Conservation (phyloP, 2,797 vertebrate species). For the Vireo griseus region DNA sequence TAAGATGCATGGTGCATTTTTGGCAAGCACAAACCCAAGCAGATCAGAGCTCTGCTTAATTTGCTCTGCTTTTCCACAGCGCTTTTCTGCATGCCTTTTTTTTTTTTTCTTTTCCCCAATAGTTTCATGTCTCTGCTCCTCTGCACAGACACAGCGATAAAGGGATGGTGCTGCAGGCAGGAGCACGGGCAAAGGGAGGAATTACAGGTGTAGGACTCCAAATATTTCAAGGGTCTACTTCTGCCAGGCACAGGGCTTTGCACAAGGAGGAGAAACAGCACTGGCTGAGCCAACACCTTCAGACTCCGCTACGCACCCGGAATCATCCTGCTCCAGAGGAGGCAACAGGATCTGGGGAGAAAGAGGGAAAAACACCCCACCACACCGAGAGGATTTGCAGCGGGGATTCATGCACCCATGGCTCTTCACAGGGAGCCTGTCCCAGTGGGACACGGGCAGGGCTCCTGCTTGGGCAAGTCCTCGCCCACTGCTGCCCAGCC, state of each 20-base stretch:
- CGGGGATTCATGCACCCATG: background rate
- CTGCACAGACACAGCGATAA: background rate
- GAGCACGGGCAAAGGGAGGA: background rate
- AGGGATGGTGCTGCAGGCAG: slow-evolving; percentile 49
- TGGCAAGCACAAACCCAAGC: slow-evolving; percentile 70
- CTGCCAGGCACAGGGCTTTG: slow-evolving; percentile 43
- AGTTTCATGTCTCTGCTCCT: slow-evolving; percentile 37
- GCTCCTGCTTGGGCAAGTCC: background rate
- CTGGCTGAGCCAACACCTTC: background rate
- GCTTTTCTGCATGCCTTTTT: slow-evolving; percentile 44
- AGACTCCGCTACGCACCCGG: background rate
- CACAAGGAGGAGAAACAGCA: background rate
- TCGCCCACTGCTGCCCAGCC: background rate
- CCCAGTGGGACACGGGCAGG: background rate
- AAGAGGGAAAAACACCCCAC: background rate
- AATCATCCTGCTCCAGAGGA: background rate
- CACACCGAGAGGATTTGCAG: background rate
- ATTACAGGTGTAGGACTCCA: slow-evolving; percentile 60
- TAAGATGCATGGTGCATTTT: slow-evolving; percentile 79
- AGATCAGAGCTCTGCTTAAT: slow-evolving; percentile 69
- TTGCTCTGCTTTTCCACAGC: slow-evolving; percentile 63
- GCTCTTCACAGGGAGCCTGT: background rate
- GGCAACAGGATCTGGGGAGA: background rate
- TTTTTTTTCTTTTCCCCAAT: background rate
- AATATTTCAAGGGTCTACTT: slow-evolving; percentile 9